Base-by-base conservation (phyloP, 2,113 vertebrate genomes). In the Neodontobutis hainanensis region DNA sequence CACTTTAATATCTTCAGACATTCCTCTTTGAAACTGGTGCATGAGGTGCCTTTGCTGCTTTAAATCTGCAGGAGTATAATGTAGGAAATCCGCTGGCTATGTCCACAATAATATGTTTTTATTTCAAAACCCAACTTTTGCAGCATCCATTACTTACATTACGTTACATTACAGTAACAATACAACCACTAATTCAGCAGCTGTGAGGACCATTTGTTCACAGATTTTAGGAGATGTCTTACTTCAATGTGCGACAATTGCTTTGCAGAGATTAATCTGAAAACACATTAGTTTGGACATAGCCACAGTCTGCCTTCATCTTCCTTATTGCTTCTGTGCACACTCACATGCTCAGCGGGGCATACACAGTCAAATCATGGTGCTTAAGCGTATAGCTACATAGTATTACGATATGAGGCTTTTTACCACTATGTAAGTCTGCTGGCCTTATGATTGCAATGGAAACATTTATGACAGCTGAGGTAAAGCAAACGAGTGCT, bases 401-500 rank as follows among this genome's bases (percentile, higher is more conserved):
- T 66, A 70, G 15, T 61, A 65, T 61, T 73, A 65, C 61, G 67
- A 42, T 55, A 64, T 43, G 64, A 79, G 80, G 68, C 83, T 75
- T 75, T 83, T 81, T 80, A 88, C 89, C 89, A 87, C 83, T 86
- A 80, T 75, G 70, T 81, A 80, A 68, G 65, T 75, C 69, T 64
- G 73, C 73, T 76, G 70, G 86, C 83, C 85, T 83, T 78, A 83
- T 65, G 77, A 88, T 86, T 85, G 82, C 87, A 88, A 76, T 43
- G 50, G 69, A 51, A 75, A 43, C 64, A 45, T 65, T 68, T 68
- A 77, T 43, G 62, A 71, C 61, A 81, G 80, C 73, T 45, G 77
- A 86, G 80, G 83, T 70, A 70, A 59, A 66, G 61, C 70, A 71
- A 58, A 44, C 14, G 32, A 70, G 61, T 35, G 61, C 73, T 72